Evolutionary conservation across 2,888 invertebrate species (phyloP).

Genomic region (Rhopalosiphum nymphaeae): DNA sequence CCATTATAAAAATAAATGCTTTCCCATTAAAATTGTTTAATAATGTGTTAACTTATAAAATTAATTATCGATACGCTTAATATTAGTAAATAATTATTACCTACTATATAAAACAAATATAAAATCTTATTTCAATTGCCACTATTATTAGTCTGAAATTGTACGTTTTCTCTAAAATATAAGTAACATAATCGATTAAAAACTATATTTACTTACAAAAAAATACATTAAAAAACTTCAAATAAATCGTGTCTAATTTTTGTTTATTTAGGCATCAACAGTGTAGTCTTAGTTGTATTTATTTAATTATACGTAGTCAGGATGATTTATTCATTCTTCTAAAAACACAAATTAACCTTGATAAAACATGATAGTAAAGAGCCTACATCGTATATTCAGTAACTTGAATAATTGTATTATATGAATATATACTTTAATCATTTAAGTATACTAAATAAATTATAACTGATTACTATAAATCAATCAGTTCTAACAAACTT

Average conservation of each 20-base stretch:
- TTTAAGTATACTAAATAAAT: not conserved
- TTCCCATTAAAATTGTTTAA: not conserved
- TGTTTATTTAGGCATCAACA: not conserved
- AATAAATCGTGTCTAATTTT: not conserved
- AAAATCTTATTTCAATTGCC: not conserved
- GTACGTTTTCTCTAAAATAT: not conserved
- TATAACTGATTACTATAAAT: not conserved
- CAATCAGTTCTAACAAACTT: not conserved
- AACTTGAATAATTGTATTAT: not conserved
- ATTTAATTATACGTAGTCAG: not conserved
- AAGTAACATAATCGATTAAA: not conserved
- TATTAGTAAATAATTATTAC: not conserved
- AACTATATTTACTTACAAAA: not conserved
- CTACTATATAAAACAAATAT: not conserved
- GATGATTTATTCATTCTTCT: not conserved
- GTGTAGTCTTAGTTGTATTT: not conserved
- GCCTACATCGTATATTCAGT: not conserved
- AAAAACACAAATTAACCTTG: not conserved
- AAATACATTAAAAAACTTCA: not conserved
- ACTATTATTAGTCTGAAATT: not conserved
- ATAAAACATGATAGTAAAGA: not conserved
- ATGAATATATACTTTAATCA: not conserved
- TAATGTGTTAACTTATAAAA: not conserved
- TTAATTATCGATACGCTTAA: not conserved
- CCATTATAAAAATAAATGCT: not conserved